phyloP scores from a whole-genome alignment of 2,797 vertebrate species.

The Neopelma chrysocephalum region DNA sequence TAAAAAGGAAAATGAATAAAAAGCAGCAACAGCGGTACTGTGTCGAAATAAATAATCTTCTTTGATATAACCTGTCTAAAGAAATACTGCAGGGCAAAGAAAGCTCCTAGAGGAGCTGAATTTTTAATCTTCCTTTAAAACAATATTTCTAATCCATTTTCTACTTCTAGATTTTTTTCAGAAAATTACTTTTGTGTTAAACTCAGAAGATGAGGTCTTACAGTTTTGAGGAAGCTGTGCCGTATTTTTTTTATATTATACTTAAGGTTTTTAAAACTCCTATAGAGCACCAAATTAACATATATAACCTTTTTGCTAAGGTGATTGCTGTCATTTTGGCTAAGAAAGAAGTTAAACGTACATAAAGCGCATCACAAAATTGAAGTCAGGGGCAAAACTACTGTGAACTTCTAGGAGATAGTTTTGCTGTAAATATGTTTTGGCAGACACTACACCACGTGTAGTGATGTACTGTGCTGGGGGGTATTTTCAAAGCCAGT shows the following conservation, averaged over 20 bases:
- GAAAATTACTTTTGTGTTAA: not conserved
- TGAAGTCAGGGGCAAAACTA: not conserved
- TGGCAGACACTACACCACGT: not conserved
- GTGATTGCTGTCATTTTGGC: not conserved
- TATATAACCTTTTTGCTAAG: not conserved
- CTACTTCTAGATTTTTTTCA: not conserved
- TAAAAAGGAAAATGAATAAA: not conserved
- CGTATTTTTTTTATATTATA: not conserved
- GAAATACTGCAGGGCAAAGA: not conserved
- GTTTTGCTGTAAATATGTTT: not conserved
- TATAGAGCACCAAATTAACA: not conserved
- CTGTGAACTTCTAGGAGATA: not conserved
- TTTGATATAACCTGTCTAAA: not conserved
- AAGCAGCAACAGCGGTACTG: rapidly evolving
- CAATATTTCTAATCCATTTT: not conserved
- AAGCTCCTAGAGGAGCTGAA: not conserved
- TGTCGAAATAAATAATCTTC: not conserved
- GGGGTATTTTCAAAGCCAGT: not conserved
- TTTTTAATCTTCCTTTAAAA: slow-evolving; percentile 29
- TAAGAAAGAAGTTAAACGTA: not conserved
- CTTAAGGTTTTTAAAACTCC: not conserved
- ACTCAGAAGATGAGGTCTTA: not conserved
- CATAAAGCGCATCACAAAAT: not conserved
- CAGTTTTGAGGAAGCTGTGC: not conserved
- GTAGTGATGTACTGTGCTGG: not conserved